A percentile compares a stretch with the other conserved stretches of the same genome.
Evolutionary conservation across 2,113 vertebrate species (phyloP).

Genomic region (Muntiacus muntjak): DNA sequence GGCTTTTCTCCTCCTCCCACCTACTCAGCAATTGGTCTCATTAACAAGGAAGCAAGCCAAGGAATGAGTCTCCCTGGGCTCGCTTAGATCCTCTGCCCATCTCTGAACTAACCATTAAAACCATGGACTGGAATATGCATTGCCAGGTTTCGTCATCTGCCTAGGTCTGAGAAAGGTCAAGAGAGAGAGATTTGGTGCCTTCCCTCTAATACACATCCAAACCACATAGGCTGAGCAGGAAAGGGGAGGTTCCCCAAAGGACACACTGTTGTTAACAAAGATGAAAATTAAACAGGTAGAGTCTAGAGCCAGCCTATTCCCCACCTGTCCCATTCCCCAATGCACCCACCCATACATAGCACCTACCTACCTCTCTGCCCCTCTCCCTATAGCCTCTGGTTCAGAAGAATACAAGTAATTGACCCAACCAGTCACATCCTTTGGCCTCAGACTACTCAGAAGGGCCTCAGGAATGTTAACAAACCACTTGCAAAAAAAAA

Average conservation of each 20-base stretch:
- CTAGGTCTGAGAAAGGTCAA: neutral
- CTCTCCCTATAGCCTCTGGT: neutral
- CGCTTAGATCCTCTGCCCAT: neutral
- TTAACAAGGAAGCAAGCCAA: neutral
- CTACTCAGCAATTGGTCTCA: neutral
- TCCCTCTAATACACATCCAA: neutral
- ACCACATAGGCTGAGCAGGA: neutral
- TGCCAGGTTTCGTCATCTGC: neutral
- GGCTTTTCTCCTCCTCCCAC: neutral
- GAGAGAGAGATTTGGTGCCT: neutral
- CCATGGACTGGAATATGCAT: neutral
- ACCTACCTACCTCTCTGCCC: neutral
- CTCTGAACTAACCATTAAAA: neutral
- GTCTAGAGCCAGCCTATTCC: neutral
- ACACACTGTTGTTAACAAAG: neutral
- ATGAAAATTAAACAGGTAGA: neutral
- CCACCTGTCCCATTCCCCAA: neutral
- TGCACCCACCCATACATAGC: neutral
- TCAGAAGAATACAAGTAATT: neutral
- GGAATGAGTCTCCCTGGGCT: neutral
- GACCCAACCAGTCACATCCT: neutral
- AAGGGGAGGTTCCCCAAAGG: neutral
- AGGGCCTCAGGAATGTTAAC: neutral
- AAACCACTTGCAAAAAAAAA: neutral
- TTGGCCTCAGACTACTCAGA: neutral